Evolutionary conservation across 2,888 invertebrate genomes (phyloP).

Genomic region (Bimastos eiseni): DNA sequence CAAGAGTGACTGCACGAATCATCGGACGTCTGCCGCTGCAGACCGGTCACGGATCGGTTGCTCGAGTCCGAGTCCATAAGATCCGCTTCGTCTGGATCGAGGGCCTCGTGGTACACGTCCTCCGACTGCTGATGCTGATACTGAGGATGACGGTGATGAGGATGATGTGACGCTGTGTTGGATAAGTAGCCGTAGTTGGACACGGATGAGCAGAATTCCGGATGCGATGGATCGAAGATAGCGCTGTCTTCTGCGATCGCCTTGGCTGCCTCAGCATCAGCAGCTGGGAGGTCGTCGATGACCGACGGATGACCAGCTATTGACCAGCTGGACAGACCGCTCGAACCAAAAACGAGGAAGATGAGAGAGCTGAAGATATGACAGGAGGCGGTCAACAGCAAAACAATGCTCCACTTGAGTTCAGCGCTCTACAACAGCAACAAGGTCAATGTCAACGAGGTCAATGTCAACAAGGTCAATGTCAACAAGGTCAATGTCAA

Average conservation of each 20-base stretch:
- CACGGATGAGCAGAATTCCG: slow-evolving; percentile 9
- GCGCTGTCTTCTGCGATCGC: background rate
- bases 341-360: slow-evolving; percentile 31
- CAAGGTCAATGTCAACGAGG: background rate
- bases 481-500: background rate
- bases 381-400: slow-evolving; percentile 27
- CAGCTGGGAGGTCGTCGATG: background rate
- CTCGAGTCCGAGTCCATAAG: background rate
- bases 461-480: background rate
- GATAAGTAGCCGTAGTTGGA: background rate
- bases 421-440: slow-evolving; percentile 14
- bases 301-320: background rate
- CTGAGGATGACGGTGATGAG: background rate
- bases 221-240: background rate
- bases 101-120: background rate
- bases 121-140: background rate
- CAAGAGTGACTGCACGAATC: slow-evolving; percentile 23
- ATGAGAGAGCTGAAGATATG: slow-evolving; percentile 28
- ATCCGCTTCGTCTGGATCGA: background rate
- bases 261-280: background rate
- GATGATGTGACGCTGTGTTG: background rate
- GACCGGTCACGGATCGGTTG: background rate
- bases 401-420: slow-evolving; percentile 22
- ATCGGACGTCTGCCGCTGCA: background rate
- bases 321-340: slow-evolving; percentile 13